Evolutionary conservation across 2,113 vertebrate genomes (phyloP).

Genomic region (Epinephelus fuscoguttatus): DNA sequence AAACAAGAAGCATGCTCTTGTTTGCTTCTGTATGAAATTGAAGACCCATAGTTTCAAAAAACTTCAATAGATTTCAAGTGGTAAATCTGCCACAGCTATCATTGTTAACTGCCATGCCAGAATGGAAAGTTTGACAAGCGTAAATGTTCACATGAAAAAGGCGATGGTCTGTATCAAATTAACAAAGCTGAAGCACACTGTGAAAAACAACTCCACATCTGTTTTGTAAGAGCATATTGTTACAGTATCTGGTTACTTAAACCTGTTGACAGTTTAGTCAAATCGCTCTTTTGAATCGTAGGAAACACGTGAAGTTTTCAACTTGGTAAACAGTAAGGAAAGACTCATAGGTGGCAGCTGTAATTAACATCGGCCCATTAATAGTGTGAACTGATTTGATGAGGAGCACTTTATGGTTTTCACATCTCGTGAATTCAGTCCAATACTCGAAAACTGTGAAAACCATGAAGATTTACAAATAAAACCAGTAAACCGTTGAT

Average conservation of each 20-base stretch:
- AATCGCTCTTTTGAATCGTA: not conserved
- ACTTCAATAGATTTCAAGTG: no score
- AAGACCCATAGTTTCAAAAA: no score
- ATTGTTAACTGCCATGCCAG: no score
- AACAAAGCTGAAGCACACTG: not conserved
- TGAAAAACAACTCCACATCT: not conserved
- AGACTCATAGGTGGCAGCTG: no score
- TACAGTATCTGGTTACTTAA: not conserved
- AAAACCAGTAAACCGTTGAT: not conserved
- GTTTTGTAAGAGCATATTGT: not conserved
- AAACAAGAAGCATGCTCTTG: no score
- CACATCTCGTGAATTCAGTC: not conserved
- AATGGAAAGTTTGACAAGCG: no score
- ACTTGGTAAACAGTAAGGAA: no score
- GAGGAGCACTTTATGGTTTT: not conserved
- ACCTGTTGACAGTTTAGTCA: not conserved
- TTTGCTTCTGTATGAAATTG: no score
- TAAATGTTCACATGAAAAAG: no score
- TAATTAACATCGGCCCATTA: constrained; percentile 10
- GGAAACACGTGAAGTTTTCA: not conserved
- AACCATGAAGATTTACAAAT: constrained; percentile 9
- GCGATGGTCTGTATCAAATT: not conserved
- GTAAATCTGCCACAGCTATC: no score
- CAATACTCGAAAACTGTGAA: not conserved
- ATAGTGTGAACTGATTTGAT: not conserved